Evolutionary conservation across 2,113 vertebrate genomes (phyloP).

Genomic region (Hyperoodon ampullatus): DNA sequence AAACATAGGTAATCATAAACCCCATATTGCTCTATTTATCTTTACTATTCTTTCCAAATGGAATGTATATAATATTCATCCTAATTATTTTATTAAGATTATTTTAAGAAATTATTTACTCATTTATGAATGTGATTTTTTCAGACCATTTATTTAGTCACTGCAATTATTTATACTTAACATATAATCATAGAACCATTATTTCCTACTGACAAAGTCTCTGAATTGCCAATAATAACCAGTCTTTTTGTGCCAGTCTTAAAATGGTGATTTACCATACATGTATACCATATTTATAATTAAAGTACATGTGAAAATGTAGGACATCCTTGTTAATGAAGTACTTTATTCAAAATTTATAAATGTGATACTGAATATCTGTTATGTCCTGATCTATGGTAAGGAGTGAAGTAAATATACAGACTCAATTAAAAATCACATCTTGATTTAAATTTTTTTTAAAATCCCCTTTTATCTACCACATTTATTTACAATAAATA

Average conservation of each 20-base stretch:
- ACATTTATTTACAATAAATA: not conserved
- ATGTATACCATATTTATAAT: not conserved
- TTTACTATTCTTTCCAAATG: not conserved
- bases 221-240: not conserved
- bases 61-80: not conserved
- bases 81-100: not conserved
- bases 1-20: not conserved
- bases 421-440: not conserved
- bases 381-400: not conserved
- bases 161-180: not conserved
- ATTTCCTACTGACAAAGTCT: not conserved
- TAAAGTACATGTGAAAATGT: not conserved
- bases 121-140: not conserved
- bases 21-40: not conserved
- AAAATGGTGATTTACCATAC: not conserved
- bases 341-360: not conserved
- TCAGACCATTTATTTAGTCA: slow-evolving; percentile 9
- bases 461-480: not conserved
- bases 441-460: not conserved
- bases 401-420: not conserved
- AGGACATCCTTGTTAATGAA: not conserved
- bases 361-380: not conserved
- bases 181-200: not conserved
- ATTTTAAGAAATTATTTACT: not conserved
- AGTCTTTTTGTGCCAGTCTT: not conserved